These are phyloP conservation scores for Nipponia nippon DNA, from an alignment of 2,113 vertebrate genomes.

Conservation along the genomic window DNA sequence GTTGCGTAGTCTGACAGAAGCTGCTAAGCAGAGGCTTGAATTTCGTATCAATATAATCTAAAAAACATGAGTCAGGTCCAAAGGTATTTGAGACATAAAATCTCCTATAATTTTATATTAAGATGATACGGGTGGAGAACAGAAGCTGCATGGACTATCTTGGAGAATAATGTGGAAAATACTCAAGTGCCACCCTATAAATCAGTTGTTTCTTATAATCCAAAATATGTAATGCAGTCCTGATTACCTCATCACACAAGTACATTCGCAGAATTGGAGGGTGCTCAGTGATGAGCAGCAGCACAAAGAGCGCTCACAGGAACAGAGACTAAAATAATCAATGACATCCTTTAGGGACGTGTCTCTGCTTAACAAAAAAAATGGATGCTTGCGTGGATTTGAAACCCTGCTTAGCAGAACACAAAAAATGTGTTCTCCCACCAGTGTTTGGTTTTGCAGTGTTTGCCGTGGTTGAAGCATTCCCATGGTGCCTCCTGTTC, in stretches of 20 bases:
- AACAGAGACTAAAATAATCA: background rate
- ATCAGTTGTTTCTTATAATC: background rate
- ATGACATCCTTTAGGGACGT: background rate
- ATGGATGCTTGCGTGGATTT: background rate
- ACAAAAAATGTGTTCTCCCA: background rate
- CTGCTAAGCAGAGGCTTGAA: background rate
- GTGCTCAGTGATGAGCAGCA: background rate
- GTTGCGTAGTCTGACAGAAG: background rate
- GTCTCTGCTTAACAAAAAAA: background rate
- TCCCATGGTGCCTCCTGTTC: background rate
- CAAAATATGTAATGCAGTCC: background rate
- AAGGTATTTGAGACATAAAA: background rate
- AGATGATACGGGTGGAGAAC: background rate
- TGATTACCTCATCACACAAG: background rate
- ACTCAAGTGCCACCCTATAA: background rate
- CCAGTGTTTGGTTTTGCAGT: background rate
- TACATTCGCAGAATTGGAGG: background rate
- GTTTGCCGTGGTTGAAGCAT: background rate
- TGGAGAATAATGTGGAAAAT: background rate
- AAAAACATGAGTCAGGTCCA: background rate
- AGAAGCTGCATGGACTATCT: background rate
- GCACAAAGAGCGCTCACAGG: background rate
- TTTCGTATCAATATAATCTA: background rate
- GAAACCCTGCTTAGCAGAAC: background rate
- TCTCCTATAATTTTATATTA: background rate